Percentiles rank a stretch among this genome's conserved stretches.
Conservation (phyloP, 2,797 vertebrate genomes). For the Orientallactaga sibirica region DNA sequence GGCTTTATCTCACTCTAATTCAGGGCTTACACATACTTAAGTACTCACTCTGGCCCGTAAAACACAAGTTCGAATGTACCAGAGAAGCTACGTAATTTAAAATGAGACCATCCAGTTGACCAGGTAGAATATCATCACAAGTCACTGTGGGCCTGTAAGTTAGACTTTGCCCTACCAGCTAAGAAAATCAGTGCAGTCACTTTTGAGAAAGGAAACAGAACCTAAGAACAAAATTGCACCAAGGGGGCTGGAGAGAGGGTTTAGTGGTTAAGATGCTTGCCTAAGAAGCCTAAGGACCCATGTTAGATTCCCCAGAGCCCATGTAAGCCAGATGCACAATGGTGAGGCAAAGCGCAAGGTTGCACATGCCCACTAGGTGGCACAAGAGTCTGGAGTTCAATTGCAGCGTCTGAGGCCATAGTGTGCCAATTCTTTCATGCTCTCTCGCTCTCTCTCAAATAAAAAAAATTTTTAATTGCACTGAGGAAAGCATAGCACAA, state of each 20-base stretch:
- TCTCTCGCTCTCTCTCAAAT: too few species aligned
- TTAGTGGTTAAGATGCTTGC: too few species aligned
- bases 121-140: background rate
- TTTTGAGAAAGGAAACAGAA: background rate
- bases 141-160: conserved; percentile 26
- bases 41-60: conserved; percentile 12
- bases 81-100: conserved; percentile 13
- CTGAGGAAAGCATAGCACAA: background rate
- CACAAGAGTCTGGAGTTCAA: too few species aligned
- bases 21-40: conserved; percentile 27
- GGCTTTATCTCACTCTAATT: background rate
- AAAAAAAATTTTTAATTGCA: too few species aligned
- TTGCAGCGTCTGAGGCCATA: too few species aligned
- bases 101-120: background rate
- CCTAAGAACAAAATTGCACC: background rate
- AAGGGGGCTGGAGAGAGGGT: background rate
- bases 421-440: too few species aligned
- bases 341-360: too few species aligned
- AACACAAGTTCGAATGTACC: background rate
- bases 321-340: too few species aligned
- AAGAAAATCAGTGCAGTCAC: background rate
- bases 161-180: background rate
- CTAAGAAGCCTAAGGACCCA: too few species aligned
- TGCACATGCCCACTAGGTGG: too few species aligned
- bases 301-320: too few species aligned